Conservation (phyloP, 2,888 invertebrate species). For the Kryphioiulus occultus region DNA sequence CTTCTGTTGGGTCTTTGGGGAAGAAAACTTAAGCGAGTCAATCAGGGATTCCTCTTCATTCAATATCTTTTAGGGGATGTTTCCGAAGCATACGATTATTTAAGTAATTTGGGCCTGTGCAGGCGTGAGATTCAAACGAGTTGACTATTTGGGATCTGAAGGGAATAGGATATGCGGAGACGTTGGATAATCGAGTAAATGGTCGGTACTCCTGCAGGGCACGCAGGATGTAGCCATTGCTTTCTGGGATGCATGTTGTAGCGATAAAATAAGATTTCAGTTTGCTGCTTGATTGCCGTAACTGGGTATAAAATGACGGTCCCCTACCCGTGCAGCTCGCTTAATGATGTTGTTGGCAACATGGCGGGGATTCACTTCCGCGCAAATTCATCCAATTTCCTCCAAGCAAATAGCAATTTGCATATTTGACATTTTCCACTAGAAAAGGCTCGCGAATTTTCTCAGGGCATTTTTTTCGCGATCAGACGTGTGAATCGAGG, state of each 20-base stretch:
- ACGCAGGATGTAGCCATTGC: not conserved
- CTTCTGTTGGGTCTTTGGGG: not conserved
- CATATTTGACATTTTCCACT: conserved; percentile 35
- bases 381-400: conserved; percentile 31
- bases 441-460: not conserved
- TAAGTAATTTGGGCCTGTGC: conserved; percentile 13
- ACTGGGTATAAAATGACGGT: not conserved
- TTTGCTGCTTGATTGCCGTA: conserved; percentile 10
- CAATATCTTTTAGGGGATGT: not conserved
- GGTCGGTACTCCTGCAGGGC: not conserved
- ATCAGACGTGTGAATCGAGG: not conserved
- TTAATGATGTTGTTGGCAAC: conserved; percentile 29
- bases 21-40: not conserved
- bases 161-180: not conserved
- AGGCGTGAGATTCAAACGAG: not conserved
- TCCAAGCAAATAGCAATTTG: conserved; percentile 19
- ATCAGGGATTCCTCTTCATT: not conserved
- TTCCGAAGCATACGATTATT: not conserved
- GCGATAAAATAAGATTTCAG: conserved; percentile 28
- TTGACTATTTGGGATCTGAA: not conserved
- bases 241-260: not conserved
- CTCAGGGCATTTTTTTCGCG: not conserved
- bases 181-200: conserved; percentile 20
- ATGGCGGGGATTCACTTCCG: conserved; percentile 31
- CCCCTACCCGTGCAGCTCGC: not conserved